A percentile compares a stretch with the other conserved stretches of the same genome.
phyloP scores from a whole-genome alignment of 2,888 invertebrate genomes.

The Pheosia tremula region DNA sequence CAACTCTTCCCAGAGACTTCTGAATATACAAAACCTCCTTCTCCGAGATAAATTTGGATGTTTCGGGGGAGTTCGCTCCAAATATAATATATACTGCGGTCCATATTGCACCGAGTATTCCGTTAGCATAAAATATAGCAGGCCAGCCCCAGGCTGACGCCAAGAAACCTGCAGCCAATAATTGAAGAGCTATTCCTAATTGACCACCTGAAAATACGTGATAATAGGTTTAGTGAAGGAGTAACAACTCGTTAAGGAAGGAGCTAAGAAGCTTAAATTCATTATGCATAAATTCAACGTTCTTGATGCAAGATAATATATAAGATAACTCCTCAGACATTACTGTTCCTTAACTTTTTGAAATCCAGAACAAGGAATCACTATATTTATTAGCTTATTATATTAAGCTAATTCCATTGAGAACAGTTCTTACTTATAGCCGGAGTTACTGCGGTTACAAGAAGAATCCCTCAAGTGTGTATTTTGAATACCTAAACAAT shows the following conservation, averaged over 20 bases:
- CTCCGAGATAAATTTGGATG: conserved; percentile 83
- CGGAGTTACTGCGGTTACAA: no score
- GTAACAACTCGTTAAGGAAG: no score
- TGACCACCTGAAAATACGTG: conserved; percentile 85
- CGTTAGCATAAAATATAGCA: conserved; percentile 90
- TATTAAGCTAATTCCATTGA: no score
- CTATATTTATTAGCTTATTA: no score
- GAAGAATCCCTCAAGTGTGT: no score
- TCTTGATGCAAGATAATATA: no score
- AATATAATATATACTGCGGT: conserved; percentile 83
- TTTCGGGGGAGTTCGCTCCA: conserved; percentile 88
- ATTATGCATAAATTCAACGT: no score
- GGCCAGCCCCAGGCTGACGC: conserved; percentile 90
- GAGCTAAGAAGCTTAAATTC: no score
- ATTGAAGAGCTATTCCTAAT: conserved; percentile 90
- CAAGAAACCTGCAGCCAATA: conserved; percentile 89
- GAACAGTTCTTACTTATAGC: no score
- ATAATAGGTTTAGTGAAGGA: not conserved
- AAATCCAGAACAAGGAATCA: no score
- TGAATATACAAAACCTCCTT: conserved; percentile 89
- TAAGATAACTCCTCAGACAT: no score
- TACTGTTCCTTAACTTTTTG: no score
- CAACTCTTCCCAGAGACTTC: conserved; percentile 70
- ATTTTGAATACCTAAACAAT: not conserved
- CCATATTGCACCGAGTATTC: conserved; percentile 86